Evolutionary conservation across 92 coral and sea anemone species (phyloP).

Genomic region (Epizoanthus rinbou): DNA sequence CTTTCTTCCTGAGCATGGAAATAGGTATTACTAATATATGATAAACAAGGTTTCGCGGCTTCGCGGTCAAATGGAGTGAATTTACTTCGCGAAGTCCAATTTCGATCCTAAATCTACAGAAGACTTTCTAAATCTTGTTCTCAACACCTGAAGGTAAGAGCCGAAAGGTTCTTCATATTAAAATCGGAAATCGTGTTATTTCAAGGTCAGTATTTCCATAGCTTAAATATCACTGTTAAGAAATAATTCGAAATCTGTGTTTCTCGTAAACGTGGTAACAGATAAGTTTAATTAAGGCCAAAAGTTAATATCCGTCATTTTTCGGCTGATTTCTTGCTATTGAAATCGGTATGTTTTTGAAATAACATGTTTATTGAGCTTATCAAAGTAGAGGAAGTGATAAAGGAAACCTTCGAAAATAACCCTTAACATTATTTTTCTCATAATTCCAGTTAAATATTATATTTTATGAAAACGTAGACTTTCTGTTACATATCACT

Average conservation of each 20-base stretch:
- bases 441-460: not conserved
- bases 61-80: not conserved
- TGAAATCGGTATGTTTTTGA: not conserved
- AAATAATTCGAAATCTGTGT: not conserved
- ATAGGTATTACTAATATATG: not conserved
- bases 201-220: conserved; percentile 4
- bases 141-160: conserved; percentile 4
- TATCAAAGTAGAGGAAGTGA: not conserved
- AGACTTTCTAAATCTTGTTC: conserved; percentile 6
- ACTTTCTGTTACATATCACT: not conserved
- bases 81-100: not conserved
- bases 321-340: conserved; percentile 1
- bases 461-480: not conserved
- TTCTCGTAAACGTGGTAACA: not conserved
- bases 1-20: too few relatives aligned
- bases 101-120: not conserved
- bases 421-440: not conserved
- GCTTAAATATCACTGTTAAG: not conserved
- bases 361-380: conserved; percentile 4
- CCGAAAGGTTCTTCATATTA: conserved; percentile 12
- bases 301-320: conserved; percentile 12
- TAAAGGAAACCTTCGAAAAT: not conserved
- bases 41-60: not conserved
- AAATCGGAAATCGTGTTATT: not conserved
- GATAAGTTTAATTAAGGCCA: conserved; percentile 2